These are phyloP conservation scores for Hippocampus abdominalis DNA, from an alignment of 2,113 vertebrate genomes.

Conservation along the genomic window DNA sequence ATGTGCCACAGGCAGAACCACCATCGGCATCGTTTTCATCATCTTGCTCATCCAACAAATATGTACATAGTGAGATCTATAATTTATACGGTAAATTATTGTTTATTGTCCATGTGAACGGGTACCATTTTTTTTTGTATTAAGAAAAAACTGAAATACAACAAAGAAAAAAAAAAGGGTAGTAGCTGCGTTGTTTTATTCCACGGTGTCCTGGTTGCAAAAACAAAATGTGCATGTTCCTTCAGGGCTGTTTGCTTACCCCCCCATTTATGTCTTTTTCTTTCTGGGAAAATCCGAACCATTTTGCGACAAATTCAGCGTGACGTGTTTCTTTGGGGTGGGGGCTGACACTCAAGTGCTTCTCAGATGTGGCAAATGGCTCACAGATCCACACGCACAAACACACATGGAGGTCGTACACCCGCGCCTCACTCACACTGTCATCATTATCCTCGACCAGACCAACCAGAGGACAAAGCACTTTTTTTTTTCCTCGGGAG, in stretches of 20 bases:
- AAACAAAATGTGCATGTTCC: conserved; percentile 83
- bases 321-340: background rate
- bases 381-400: background rate
- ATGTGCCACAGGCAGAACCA: conserved; percentile 13
- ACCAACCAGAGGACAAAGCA: background rate
- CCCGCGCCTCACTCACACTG: background rate
- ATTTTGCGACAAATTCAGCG: background rate
- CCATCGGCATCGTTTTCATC: conserved; percentile 20
- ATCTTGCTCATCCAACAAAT: conserved; percentile 11
- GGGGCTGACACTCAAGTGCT: no score
- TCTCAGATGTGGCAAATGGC: background rate
- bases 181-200: conserved; percentile 80
- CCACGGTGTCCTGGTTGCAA: conserved; percentile 75
- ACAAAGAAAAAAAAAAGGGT: conserved; percentile 50
- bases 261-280: background rate
- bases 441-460: background rate
- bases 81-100: conserved; percentile 86
- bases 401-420: background rate
- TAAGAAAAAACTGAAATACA: background rate
- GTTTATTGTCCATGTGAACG: conserved; percentile 77
- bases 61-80: conserved; percentile 66
- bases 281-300: background rate
- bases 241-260: conserved; percentile 44
- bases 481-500: background rate
- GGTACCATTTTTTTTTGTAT: conserved; percentile 79